Conservation (phyloP, 2,888 invertebrate species). For the Drosophila mayaguana region DNA sequence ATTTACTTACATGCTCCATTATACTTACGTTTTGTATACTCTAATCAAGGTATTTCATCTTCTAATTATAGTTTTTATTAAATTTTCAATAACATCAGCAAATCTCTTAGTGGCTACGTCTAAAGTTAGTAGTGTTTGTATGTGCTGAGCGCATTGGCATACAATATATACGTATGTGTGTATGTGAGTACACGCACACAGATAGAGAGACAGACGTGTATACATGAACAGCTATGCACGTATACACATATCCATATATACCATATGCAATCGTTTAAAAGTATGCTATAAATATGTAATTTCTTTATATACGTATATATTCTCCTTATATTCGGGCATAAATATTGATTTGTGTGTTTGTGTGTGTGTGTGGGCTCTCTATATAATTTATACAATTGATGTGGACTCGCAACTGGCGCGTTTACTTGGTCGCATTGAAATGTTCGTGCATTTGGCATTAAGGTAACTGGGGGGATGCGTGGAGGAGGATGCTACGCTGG, state of each 20-base stretch:
- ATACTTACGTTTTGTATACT: not conserved
- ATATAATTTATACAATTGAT: conserved; percentile 48
- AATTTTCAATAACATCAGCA: conserved; percentile 79
- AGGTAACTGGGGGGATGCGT: conserved; percentile 35
- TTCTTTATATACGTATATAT: conserved; percentile 30
- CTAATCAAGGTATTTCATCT: not conserved
- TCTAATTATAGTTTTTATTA: conserved; percentile 62
- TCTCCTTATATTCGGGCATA: conserved; percentile 39
- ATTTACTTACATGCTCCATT: not conserved
- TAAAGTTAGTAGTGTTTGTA: conserved; percentile 75
- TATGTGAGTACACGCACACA: not conserved
- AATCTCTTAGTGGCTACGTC: conserved; percentile 69
- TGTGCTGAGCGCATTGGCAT: conserved; percentile 46
- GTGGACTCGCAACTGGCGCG: conserved; percentile 64
- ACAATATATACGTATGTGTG: conserved; percentile 1
- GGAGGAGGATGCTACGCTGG: conserved; percentile 35
- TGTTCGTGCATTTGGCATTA: conserved; percentile 47
- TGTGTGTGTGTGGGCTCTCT: conserved; percentile 21
- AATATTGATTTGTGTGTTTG: conserved; percentile 23
- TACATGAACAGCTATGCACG: conserved; percentile 8
- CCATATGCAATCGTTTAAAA: conserved; percentile 62
- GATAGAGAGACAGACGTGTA: conserved; percentile 25
- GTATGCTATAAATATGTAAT: conserved; percentile 65
- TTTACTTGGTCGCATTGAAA: conserved; percentile 75
- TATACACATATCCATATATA: conserved; percentile 5